A percentile compares a stretch with the other conserved stretches of the same genome.
phyloP scores from a whole-genome alignment of 2,113 vertebrate genomes.

The Seriola aureovittata region DNA sequence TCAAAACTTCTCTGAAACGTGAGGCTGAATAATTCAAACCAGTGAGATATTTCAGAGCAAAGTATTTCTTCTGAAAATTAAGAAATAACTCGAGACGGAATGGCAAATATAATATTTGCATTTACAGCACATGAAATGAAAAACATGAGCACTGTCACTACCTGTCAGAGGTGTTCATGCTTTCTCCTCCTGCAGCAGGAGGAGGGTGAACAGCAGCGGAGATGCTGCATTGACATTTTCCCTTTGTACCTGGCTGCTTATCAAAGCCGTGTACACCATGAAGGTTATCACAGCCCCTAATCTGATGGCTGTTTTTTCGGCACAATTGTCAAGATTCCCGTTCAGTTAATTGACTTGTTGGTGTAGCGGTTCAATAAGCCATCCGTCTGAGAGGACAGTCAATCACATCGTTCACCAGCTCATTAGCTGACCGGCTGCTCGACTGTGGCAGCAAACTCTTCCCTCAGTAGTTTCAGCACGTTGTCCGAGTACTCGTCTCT shows the following conservation, averaged over 20 bases:
- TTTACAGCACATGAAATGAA: slow-evolving; percentile 6
- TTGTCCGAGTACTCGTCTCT: slow-evolving; percentile 87
- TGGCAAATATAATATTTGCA: slow-evolving; percentile 11
- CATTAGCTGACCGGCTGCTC: slow-evolving; percentile 4
- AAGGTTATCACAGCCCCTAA: slow-evolving; percentile 33
- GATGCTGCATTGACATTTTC: slow-evolving; percentile 21
- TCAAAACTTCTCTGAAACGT: neutral
- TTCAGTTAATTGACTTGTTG: slow-evolving; percentile 1
- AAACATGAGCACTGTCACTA: slow-evolving; percentile 10
- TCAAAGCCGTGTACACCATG: slow-evolving; percentile 24
- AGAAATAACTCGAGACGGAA: slow-evolving; percentile 23
- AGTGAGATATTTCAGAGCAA: neutral
- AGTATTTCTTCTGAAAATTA: slow-evolving; percentile 9
- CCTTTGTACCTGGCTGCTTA: slow-evolving; percentile 25
- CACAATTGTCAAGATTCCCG: slow-evolving; percentile 28
- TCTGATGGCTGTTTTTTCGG: slow-evolving; percentile 24
- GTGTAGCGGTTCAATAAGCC: neutral
- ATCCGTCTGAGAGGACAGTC: neutral
- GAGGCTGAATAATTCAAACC: slow-evolving; percentile 28
- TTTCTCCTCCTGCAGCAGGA: slow-evolving; percentile 24
- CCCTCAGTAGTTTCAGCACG: slow-evolving; percentile 84
- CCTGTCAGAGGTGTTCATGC: slow-evolving; percentile 8
- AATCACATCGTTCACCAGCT: slow-evolving; percentile 12
- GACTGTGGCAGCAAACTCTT: slow-evolving; percentile 66
- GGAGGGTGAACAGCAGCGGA: slow-evolving; percentile 2